A percentile compares a stretch with the other conserved stretches of the same genome.
Conservation (phyloP, 2,113 vertebrate genomes). For the Tapirus terrestris region DNA sequence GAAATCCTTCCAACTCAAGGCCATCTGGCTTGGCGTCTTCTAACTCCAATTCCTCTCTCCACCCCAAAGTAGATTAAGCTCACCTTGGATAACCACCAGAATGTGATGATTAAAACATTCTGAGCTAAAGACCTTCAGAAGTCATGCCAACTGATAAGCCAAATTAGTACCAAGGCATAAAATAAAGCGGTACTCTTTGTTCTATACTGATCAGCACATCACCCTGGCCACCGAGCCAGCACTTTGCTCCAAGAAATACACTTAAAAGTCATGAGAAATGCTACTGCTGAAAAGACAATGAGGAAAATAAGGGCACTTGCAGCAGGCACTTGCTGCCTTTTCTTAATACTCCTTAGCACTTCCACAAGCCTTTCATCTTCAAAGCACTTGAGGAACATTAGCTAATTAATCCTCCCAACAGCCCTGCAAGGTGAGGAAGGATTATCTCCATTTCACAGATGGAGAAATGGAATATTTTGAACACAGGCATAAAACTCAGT, state of each 20-base stretch:
- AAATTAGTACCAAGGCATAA: conserved; percentile 61
- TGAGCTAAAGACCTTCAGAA: conserved; percentile 54
- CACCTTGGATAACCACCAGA: conserved; percentile 43
- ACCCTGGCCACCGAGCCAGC: neutral
- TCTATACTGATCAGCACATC: neutral
- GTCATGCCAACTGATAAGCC: conserved; percentile 67
- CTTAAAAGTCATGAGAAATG: conserved; percentile 29
- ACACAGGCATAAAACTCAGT: conserved; percentile 65
- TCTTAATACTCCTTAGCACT: conserved; percentile 62
- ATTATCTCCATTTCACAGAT: conserved; percentile 81
- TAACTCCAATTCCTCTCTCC: neutral
- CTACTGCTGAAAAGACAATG: neutral
- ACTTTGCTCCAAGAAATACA: conserved; percentile 43
- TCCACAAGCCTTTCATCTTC: conserved; percentile 78
- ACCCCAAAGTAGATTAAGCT: conserved; percentile 32
- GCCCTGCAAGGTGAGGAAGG: conserved; percentile 71
- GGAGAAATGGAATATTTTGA: conserved; percentile 74
- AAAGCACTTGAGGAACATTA: conserved; percentile 76
- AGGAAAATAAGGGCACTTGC: conserved; percentile 38
- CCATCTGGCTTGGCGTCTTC: conserved; percentile 12
- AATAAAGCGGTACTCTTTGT: conserved; percentile 25
- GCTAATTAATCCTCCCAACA: conserved; percentile 79
- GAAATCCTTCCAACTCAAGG: conserved; percentile 23
- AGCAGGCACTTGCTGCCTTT: conserved; percentile 34
- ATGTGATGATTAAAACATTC: conserved; percentile 46